phyloP scores from a whole-genome alignment of 2,797 vertebrate species.

The Amblyraja radiata region DNA sequence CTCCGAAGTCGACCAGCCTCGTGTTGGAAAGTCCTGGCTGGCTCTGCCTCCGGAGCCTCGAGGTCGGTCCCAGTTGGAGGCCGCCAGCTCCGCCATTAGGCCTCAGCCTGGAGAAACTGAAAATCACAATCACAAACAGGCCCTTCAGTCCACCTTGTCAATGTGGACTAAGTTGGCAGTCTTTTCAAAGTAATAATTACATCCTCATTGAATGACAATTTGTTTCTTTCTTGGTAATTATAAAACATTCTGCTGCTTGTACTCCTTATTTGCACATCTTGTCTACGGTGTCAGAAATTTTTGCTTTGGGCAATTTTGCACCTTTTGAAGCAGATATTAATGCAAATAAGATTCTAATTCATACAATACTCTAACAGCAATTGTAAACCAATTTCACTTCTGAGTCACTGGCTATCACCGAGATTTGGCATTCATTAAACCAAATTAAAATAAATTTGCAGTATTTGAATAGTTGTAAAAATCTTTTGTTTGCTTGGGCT shows the following conservation, averaged over 20 bases:
- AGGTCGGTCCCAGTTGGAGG: no score
- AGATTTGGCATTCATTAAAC: not conserved
- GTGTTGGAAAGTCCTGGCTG: no score
- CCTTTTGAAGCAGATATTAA: not conserved
- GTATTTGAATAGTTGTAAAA: not conserved
- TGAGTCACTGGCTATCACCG: not conserved
- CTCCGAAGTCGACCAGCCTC: no score
- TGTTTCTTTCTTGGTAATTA: not conserved
- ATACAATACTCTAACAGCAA: not conserved
- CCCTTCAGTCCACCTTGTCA: no score
- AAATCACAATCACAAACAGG: no score
- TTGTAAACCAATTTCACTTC: not conserved
- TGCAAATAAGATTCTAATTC: not conserved
- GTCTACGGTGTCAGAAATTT: not conserved
- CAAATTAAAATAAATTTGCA: not conserved
- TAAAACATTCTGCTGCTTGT: slow-evolving; percentile 6
- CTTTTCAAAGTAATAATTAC: no score
- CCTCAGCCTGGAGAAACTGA: no score
- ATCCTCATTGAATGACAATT: not conserved
- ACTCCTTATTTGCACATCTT: not conserved
- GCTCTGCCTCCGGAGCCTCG: no score
- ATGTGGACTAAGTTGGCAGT: no score
- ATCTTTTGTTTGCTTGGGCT: not conserved
- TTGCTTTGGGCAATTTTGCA: not conserved
- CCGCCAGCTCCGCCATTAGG: no score